Evolutionary conservation across 2,113 vertebrate genomes (phyloP).

Genomic region (Chloropsis hardwickii): DNA sequence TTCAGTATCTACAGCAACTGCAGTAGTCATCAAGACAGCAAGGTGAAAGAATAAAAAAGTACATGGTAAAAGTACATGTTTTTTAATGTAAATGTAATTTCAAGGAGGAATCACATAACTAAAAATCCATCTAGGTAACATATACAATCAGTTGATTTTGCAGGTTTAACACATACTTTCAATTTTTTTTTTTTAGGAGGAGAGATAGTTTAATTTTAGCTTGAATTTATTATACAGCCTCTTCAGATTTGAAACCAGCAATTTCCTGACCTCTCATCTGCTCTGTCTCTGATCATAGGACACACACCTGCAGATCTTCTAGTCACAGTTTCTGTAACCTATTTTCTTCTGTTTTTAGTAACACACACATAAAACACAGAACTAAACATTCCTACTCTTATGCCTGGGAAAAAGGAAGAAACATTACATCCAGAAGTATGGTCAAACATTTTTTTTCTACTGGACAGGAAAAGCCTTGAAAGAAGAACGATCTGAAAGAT

Average conservation of each 20-base stretch:
- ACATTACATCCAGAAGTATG: neutral
- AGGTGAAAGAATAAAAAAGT: neutral
- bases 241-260: constrained; percentile 22
- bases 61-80: neutral
- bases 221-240: constrained; percentile 13
- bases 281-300: neutral
- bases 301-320: neutral
- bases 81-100: neutral
- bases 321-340: neutral
- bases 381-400: neutral
- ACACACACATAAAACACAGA: neutral
- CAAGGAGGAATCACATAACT: neutral
- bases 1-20: neutral
- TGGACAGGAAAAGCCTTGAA: neutral
- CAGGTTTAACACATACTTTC: neutral
- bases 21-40: neutral
- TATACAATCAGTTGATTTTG: neutral
- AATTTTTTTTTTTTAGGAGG: neutral
- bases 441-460: neutral
- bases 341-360: neutral
- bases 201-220: constrained; percentile 29
- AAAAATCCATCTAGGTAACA: neutral
- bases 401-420: neutral
- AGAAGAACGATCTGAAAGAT: neutral
- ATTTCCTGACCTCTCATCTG: constrained; percentile 33